Evolutionary conservation across 1,140 invertebrate genomes (phyloP).

Genomic region (Oedothorax gibbosus): DNA sequence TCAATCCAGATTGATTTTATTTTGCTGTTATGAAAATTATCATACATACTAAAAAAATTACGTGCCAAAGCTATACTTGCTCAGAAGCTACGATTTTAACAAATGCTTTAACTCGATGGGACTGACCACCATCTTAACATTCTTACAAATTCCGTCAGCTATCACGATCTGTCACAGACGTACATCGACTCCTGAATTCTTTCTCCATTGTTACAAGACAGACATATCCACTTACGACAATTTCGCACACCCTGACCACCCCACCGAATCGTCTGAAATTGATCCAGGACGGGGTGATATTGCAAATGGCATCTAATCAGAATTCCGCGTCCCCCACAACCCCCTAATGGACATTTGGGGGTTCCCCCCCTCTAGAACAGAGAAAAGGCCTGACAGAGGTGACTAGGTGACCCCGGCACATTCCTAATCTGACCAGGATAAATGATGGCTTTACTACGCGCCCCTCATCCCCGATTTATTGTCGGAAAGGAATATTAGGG

Average conservation of each 20-base stretch:
- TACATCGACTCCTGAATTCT: background rate
- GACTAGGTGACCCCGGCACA: constrained; percentile 49
- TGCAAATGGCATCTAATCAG: constrained; percentile 56
- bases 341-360: constrained; percentile 23
- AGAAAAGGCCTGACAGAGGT: constrained; percentile 48
- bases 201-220: constrained; percentile 12
- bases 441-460: constrained; percentile 47
- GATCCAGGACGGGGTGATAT: constrained; percentile 6
- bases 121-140: too few species aligned
- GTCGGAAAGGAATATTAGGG: constrained; percentile 18
- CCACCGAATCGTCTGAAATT: constrained; percentile 30
- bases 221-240: constrained; percentile 17
- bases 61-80: too few species aligned
- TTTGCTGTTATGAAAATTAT: too few species aligned
- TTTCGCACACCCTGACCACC: constrained; percentile 12
- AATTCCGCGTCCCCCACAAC: constrained; percentile 17
- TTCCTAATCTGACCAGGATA: constrained; percentile 37
- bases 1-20: too few species aligned
- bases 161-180: too few species aligned
- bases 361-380: constrained; percentile 10
- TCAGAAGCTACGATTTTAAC: too few species aligned
- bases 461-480: constrained; percentile 29
- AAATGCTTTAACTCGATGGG: too few species aligned
- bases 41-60: too few species aligned
- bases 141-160: too few species aligned